Evolutionary conservation across 2,888 invertebrate genomes (phyloP).

Genomic region (Nasonovia ribisnigri): DNA sequence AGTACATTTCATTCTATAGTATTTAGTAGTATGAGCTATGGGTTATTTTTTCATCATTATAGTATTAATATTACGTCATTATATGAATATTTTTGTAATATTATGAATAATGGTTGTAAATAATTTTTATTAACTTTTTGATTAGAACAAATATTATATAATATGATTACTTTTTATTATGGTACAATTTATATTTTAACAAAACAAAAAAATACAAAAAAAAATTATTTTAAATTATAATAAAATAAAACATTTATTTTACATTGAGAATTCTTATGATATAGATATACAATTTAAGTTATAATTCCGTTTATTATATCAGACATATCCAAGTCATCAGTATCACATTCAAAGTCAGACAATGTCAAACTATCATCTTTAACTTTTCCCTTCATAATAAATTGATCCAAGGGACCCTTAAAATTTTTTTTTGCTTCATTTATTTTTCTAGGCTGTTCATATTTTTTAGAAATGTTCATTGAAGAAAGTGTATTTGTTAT

Average conservation of each 20-base stretch:
- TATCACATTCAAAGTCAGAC: conserved; percentile 67
- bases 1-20: neutral
- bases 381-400: neutral
- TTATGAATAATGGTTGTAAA: neutral
- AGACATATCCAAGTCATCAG: conserved; percentile 64
- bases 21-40: neutral
- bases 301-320: conserved; percentile 58
- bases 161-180: neutral
- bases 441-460: neutral
- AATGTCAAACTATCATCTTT: conserved; percentile 64
- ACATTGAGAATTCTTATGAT: neutral
- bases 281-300: neutral
- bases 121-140: neutral
- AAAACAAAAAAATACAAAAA: neutral
- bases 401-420: conserved; percentile 43
- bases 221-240: neutral
- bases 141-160: neutral
- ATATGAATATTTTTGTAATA: neutral
- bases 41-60: neutral
- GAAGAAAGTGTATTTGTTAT: conserved; percentile 36
- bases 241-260: neutral
- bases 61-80: neutral
- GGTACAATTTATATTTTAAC: neutral
- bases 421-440: neutral
- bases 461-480: conserved; percentile 34